Evolutionary conservation across 92 coral and sea anemone species (phyloP), one percentile per base, ranked within the genome.

Genomic region (Heliopora coerulea): DNA sequence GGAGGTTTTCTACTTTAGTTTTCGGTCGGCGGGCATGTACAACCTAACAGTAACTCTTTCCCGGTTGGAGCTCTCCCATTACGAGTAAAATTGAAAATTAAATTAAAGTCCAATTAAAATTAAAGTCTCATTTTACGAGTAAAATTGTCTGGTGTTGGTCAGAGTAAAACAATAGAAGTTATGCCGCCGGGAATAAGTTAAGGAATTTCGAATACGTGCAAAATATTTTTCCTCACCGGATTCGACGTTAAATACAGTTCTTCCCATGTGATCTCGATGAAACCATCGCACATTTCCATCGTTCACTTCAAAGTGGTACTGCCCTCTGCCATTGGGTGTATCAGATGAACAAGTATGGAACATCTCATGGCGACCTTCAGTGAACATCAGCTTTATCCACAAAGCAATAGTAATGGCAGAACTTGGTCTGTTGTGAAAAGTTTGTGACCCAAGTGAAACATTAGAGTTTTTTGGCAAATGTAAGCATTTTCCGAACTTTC

Each of bases 261-360:
- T 68, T 42, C 68, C 82, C 56, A 86, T 83, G 7, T 80, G 82
- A 31, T 87, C 87, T 54, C 82, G 86, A 65, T 78, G 83, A 48
- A 83, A 82, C 97, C 97, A 92, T 49, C 79, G 83, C 3, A 92
- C 87, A 32, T 68, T 84, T 0, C 97, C 97, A 19, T 72, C 75
- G 32, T 83, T 68, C 21, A 92, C 74, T n/a, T 82, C 88, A 60
- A 92, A 72, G 23, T 87, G 91, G 64, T 87, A 92, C 40, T 89
- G 96, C 0, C 96, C 96, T 76, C 85, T 84, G 24, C 84, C 86
- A 28, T 86, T 80, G 18, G 74, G 63, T 61, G 65, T 69, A 0
- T 89, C 90, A 20, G 84, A 85, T 26, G 88, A 92, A 74, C 97
- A 92, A 1, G 97, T 89, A 61, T 81, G 91, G 56, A 92, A 92